A percentile compares a stretch with the other conserved stretches of the same genome.
These are phyloP conservation scores for Xylota sylvarum DNA, from an alignment of 2,888 invertebrate species.

Conservation along the genomic window DNA sequence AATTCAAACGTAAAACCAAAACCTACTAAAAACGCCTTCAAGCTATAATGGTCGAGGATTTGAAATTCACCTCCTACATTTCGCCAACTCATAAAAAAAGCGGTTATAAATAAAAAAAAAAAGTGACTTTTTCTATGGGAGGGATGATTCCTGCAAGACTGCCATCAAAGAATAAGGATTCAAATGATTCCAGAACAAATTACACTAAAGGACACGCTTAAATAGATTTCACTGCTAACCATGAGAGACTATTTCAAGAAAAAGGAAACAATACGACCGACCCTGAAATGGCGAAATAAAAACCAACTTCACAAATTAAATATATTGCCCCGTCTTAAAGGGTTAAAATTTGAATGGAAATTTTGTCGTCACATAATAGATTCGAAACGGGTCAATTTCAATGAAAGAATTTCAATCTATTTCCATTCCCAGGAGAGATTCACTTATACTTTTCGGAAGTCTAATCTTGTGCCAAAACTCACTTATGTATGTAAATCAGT, in stretches of 20 bases:
- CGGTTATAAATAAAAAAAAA: slow-evolving; percentile 5
- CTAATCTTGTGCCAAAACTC: background rate
- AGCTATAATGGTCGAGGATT: slow-evolving; percentile 9
- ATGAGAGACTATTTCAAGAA: background rate
- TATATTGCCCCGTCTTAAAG: slow-evolving; percentile 18
- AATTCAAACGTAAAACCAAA: slow-evolving; percentile 4
- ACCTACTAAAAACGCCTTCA: background rate
- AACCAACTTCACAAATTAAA: slow-evolving; percentile 8
- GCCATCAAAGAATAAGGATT: background rate
- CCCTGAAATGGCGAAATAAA: slow-evolving; percentile 9
- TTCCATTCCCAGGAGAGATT: background rate
- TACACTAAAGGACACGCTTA: slow-evolving; percentile 24
- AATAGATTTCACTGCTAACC: slow-evolving; percentile 16
- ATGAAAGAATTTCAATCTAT: slow-evolving; percentile 25
- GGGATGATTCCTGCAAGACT: slow-evolving; percentile 5
- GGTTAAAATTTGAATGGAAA: slow-evolving; percentile 21
- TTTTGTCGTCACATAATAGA: slow-evolving; percentile 31
- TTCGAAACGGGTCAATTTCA: slow-evolving; percentile 19
- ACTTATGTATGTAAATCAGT: background rate
- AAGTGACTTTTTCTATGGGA: background rate
- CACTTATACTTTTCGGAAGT: background rate
- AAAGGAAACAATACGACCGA: background rate
- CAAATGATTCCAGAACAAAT: slow-evolving; percentile 8
- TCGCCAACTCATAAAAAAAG: background rate
- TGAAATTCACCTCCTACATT: slow-evolving; percentile 1